Evolutionary conservation across 2,888 invertebrate genomes (phyloP).

Genomic region (Drosophila suboccidentalis): DNA sequence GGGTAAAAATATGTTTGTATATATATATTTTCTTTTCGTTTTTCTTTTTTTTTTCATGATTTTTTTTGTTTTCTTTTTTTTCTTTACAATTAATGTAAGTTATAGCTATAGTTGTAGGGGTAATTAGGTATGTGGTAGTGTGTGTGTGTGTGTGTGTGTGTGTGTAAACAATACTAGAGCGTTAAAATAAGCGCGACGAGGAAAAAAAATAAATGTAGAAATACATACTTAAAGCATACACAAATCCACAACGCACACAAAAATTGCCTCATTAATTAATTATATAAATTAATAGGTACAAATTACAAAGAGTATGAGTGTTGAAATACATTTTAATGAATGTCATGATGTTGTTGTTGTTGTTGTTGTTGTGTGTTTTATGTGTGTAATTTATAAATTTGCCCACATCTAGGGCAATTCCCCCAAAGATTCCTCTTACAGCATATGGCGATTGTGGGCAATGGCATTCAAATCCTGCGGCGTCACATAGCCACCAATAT

Average conservation of each 20-base stretch:
- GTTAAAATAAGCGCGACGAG: neutral
- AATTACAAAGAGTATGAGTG: conserved; percentile 1
- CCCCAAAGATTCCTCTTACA: conserved; percentile 49
- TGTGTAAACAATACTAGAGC: conserved; percentile 17
- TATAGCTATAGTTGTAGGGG: conserved; percentile 5
- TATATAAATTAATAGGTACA: conserved; percentile 1
- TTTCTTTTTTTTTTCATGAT: neutral
- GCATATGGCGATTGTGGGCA: conserved; percentile 74
- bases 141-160: neutral
- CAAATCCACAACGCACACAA: neutral
- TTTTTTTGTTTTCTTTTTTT: neutral
- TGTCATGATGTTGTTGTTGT: neutral
- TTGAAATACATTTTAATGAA: neutral
- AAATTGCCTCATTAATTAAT: conserved; percentile 4
- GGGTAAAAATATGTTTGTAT: conserved; percentile 19
- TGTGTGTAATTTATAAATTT: too few relatives aligned
- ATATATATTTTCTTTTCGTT: conserved; percentile 19
- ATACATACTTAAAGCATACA: neutral
- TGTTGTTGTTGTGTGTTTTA: neutral
- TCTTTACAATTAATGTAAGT: conserved; percentile 17
- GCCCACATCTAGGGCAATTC: neutral
- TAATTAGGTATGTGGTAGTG: neutral
- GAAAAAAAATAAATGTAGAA: neutral
- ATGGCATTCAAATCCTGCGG: conserved; percentile 79
- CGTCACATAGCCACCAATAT: conserved; percentile 81